Evolutionary conservation across 2,888 invertebrate species (phyloP).

Genomic region (Apotomis betuletana): DNA sequence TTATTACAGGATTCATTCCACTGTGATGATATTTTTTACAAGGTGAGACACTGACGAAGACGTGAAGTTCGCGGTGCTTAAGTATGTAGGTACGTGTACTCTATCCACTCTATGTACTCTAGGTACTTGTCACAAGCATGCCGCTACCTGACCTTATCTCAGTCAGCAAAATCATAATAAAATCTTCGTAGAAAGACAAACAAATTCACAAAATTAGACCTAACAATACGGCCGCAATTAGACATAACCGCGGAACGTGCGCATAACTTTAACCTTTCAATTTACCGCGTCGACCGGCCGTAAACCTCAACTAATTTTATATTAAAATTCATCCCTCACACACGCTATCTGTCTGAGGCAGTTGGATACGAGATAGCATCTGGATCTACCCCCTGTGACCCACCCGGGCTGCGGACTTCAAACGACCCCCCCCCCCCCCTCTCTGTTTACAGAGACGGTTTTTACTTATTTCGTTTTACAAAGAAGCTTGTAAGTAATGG

Average conservation of each 20-base stretch:
- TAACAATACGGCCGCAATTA: slow-evolving; percentile 24
- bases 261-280: slow-evolving; percentile 40
- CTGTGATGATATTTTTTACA: no score
- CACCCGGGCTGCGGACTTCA: slow-evolving; percentile 63
- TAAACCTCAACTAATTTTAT: slow-evolving; percentile 49
- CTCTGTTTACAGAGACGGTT: slow-evolving; percentile 47
- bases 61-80: no score
- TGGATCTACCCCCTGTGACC: slow-evolving; percentile 56
- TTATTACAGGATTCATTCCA: no score
- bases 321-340: slow-evolving; percentile 76
- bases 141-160: no score
- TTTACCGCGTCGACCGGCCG: slow-evolving; percentile 34
- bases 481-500: slow-evolving; percentile 40
- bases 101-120: no score
- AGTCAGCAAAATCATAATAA: not conserved
- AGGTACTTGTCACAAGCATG: no score
- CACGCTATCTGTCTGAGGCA: slow-evolving; percentile 76
- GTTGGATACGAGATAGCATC: slow-evolving; percentile 76
- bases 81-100: no score
- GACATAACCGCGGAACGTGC: slow-evolving; percentile 37
- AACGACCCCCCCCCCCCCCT: slow-evolving; percentile 66
- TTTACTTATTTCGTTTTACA: slow-evolving; percentile 44
- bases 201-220: slow-evolving; percentile 14
- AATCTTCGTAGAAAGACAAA: not conserved
- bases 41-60: no score